phyloP scores from a whole-genome alignment of 1,140 invertebrate genomes.

The Coelopa frigida region DNA sequence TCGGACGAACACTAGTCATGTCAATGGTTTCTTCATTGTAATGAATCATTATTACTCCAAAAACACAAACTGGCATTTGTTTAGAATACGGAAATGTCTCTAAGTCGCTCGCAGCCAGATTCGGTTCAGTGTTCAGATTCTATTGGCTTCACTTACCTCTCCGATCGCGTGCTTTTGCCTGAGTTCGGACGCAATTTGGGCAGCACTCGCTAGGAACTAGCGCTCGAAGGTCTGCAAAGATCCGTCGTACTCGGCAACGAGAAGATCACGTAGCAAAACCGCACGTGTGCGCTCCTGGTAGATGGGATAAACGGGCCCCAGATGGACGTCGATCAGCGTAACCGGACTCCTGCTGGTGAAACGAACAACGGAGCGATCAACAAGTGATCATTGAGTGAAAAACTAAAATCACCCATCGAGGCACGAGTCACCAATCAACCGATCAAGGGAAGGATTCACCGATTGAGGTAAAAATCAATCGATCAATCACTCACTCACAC shows the following conservation, averaged over 20 bases:
- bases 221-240: conserved; percentile 55
- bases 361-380: neutral
- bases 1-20: too few relatives aligned
- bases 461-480: too few relatives aligned
- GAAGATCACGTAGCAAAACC: conserved; percentile 56
- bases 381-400: too few relatives aligned
- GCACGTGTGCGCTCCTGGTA: conserved; percentile 52
- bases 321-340: conserved; percentile 54
- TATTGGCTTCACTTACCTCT: conserved; percentile 36
- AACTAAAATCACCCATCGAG: neutral
- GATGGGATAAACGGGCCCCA: conserved; percentile 53
- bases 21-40: too few relatives aligned
- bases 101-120: too few relatives aligned
- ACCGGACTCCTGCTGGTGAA: conserved; percentile 39
- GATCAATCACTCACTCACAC: too few relatives aligned
- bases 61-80: too few relatives aligned
- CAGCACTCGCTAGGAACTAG: conserved; percentile 57
- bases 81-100: too few relatives aligned
- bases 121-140: too few relatives aligned
- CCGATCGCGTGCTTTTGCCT: conserved; percentile 41
- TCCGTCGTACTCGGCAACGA: conserved; percentile 58
- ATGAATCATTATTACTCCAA: too few relatives aligned
- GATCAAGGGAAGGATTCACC: too few relatives aligned
- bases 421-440: too few relatives aligned
- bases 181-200: conserved; percentile 49